Conservation (phyloP, 2,888 invertebrate genomes). For the Hemicrepidius hirtus region DNA sequence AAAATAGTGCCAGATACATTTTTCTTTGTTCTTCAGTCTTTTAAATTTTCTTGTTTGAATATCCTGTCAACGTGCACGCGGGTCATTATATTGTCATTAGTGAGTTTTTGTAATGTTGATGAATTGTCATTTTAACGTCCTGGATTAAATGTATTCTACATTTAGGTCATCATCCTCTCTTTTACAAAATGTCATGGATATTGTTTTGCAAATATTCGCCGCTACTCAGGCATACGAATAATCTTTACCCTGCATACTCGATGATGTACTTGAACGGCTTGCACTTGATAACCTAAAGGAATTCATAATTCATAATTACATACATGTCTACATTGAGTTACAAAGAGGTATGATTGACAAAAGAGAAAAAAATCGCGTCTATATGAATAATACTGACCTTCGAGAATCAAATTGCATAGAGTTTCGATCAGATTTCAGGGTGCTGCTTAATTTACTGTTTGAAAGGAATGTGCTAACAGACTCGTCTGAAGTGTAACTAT, state of each 20-base stretch:
- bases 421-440: slow-evolving; percentile 40
- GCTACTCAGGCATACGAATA: slow-evolving; percentile 71
- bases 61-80: too few relatives aligned
- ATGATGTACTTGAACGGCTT: slow-evolving; percentile 66
- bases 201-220: slow-evolving; percentile 69
- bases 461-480: slow-evolving; percentile 79
- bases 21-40: slow-evolving; percentile 36
- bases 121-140: not conserved
- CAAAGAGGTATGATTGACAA: not conserved
- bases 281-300: slow-evolving; percentile 61
- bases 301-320: not conserved
- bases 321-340: too few relatives aligned
- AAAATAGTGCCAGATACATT: slow-evolving; percentile 24
- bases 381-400: slow-evolving; percentile 33
- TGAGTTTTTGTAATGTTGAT: slow-evolving; percentile 2
- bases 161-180: slow-evolving; percentile 35
- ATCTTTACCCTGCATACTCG: slow-evolving; percentile 65
- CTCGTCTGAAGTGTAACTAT: slow-evolving; percentile 80
- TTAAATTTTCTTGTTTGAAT: slow-evolving; percentile 3
- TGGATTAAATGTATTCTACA: slow-evolving; percentile 7
- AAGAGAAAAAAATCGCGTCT: not conserved
- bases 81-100: slow-evolving; percentile 18
- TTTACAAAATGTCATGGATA: slow-evolving; percentile 70
- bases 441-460: slow-evolving; percentile 74
- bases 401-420: slow-evolving; percentile 41